Evolutionary conservation across 2,113 vertebrate species (phyloP), one percentile per base, ranked within the genome.

Genomic region (Todiramphus saurophagus): DNA sequence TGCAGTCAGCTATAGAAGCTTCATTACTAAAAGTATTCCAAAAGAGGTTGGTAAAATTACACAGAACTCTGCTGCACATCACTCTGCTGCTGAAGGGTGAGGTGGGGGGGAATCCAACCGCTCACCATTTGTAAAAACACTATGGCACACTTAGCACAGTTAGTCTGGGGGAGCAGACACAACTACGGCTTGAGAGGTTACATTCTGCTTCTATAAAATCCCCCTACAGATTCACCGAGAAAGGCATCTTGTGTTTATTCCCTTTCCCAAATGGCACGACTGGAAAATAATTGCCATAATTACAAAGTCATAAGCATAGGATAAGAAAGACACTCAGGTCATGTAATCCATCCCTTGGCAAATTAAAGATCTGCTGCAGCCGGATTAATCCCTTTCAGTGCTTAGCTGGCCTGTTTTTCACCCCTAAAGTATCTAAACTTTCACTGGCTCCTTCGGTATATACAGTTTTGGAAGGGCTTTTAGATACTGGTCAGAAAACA

Each of bases 261-360:
- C 90, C 69, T 60, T 89, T 94, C 83, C 87, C 77, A 95, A 91
- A 76, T 56, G 93, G 63, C 75, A 81, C 3, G 1, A 68, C 37
- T 89, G 86, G 89, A 96, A 92, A 96, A 91, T 94, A 94, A 94
- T 87, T 92, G 89, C 91, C 84, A 43, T 94, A 91, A 96, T 97
- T 97, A 96, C 39, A 21, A 69, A 91, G 88, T 82, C 16, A 10
- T 91, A 84, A 93, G 83, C 69, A 58, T 58, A 79, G 89, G 93
- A 87, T 95, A 91, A 95, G 81, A 86, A 24, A 95, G 78, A 85
- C 66, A 37, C 58, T 78, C 69, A 60, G 87, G 93, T 96, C 89
- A 48, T 76, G 66, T 85, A 94, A 95, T 89, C 93, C 62, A 64
- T 96, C 93, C 74, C 75, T 69, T 93, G 94, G 87, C 93, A 87